Conservation (phyloP, 23 tunicate genomes). For the Styela plicata region DNA sequence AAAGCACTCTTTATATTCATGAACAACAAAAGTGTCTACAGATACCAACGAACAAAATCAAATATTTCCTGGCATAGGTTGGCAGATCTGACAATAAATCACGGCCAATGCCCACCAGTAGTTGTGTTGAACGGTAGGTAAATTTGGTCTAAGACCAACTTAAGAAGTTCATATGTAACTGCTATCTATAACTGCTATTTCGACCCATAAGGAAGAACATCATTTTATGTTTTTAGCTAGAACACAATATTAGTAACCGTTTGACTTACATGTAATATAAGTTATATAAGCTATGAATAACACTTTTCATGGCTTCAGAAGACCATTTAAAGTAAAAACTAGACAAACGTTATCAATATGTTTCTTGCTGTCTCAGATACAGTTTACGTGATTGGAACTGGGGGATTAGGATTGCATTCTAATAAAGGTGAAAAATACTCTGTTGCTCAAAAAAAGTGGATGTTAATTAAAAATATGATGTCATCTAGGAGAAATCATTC, state of each 20-base stretch:
- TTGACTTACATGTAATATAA: too few relatives aligned
- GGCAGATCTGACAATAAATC: constrained; percentile 1
- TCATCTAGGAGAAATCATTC: constrained; percentile 18
- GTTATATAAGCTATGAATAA: too few relatives aligned
- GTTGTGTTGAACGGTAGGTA: constrained; percentile 15
- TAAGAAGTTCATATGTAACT: too few relatives aligned
- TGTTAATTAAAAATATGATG: background rate
- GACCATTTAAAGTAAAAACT: too few relatives aligned
- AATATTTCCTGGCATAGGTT: constrained; percentile 1
- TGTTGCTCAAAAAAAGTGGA: constrained; percentile 10
- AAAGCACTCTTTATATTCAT: constrained; percentile 12
- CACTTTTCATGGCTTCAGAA: too few relatives aligned
- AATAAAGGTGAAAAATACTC: constrained; percentile 19
- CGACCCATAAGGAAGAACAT: too few relatives aligned
- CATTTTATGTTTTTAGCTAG: too few relatives aligned
- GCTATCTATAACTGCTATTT: too few relatives aligned
- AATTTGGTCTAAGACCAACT: too few relatives aligned
- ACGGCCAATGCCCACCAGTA: constrained; percentile 24
- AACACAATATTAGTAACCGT: too few relatives aligned
- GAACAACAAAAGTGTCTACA: constrained; percentile 20
- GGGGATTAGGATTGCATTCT: constrained; percentile 8
- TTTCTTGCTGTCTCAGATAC: too few relatives aligned
- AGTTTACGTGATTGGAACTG: constrained; percentile 13
- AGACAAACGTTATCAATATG: too few relatives aligned
- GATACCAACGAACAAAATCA: constrained; percentile 3